Conservation (phyloP, 2,797 vertebrate genomes). For the Paramormyrops hopkinsi region DNA sequence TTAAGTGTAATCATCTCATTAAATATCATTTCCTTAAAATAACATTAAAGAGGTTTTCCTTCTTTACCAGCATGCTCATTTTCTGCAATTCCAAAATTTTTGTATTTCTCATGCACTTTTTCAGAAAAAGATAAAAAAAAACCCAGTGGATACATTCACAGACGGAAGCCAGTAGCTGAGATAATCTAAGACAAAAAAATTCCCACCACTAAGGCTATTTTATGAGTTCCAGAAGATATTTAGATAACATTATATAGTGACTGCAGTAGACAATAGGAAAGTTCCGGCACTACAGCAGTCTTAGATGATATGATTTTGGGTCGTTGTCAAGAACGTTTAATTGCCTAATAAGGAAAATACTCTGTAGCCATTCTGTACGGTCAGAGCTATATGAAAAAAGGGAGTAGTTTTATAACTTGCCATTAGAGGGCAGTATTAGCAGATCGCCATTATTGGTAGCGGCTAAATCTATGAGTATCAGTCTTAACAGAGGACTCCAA, state of each 20-base stretch:
- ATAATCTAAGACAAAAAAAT: neutral
- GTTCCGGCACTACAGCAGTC: neutral
- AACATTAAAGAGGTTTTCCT: neutral
- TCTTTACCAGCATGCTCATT: neutral
- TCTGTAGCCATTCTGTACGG: neutral
- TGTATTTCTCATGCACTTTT: neutral
- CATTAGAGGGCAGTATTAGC: conserved; percentile 1
- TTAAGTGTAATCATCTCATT: neutral
- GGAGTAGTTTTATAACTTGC: neutral
- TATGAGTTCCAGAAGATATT: neutral
- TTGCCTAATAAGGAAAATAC: conserved; percentile 20
- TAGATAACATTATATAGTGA: neutral
- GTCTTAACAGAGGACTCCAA: neutral
- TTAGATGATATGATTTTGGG: neutral
- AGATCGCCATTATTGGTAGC: neutral
- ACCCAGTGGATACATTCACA: neutral
- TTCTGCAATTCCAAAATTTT: neutral
- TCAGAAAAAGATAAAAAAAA: no score
- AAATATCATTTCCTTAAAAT: neutral
- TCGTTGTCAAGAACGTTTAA: neutral
- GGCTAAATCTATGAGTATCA: neutral
- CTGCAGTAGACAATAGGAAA: neutral
- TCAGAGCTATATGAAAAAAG: neutral
- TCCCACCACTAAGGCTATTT: neutral
- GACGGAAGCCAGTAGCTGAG: neutral